phyloP scores from a whole-genome alignment of 2,888 invertebrate genomes.

The Leptinotarsa haldemani region DNA sequence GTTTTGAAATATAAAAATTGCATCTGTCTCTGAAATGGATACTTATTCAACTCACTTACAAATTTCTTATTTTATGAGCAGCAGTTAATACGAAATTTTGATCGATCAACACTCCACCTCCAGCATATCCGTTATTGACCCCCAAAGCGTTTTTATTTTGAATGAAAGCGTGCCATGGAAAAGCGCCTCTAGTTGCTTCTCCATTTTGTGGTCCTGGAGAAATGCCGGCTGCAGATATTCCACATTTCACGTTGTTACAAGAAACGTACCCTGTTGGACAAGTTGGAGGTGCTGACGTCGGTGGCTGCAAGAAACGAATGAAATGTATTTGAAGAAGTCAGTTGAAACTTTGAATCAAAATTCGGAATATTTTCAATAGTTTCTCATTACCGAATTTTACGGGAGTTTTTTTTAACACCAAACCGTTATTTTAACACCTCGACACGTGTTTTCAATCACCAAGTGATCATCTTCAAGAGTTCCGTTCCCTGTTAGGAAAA shows the following conservation, averaged over 20 bases:
- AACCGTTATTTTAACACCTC: no score
- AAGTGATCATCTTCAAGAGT: no score
- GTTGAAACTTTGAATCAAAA: no score
- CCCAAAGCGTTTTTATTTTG: slow-evolving; percentile 53
- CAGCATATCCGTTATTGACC: slow-evolving; percentile 68
- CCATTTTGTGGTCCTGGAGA: neutral
- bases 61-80: slow-evolving; percentile 73
- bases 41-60: slow-evolving; percentile 45
- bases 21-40: no score
- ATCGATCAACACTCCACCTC: slow-evolving; percentile 79
- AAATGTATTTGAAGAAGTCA: neutral
- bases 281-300: neutral
- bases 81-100: slow-evolving; percentile 77
- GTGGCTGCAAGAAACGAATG: neutral
- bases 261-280: slow-evolving; percentile 11
- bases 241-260: slow-evolving; percentile 22
- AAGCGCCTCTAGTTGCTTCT: slow-evolving; percentile 73
- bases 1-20: no score
- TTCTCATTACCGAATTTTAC: no score
- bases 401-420: no score
- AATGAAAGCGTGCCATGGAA: slow-evolving; percentile 77
- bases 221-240: slow-evolving; percentile 4
- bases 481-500: no score
- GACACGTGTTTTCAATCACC: no score
- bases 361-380: no score